Conservation (phyloP, 2,888 invertebrate genomes). For the Drosophila falleni region DNA sequence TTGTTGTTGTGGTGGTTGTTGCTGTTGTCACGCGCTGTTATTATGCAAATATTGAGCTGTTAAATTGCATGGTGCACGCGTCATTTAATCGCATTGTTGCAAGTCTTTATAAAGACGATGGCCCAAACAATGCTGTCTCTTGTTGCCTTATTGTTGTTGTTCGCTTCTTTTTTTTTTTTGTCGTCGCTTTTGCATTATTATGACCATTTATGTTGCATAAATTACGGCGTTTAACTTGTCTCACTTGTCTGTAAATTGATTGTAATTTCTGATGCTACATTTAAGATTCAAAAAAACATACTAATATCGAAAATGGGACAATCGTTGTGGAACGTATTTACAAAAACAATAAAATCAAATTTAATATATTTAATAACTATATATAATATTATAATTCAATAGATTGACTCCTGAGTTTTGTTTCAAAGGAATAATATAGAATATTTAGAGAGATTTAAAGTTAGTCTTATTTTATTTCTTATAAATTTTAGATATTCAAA, state of each 20-base stretch:
- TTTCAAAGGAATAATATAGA: too few relatives aligned
- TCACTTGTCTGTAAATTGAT: conserved; percentile 57
- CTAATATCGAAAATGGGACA: neutral
- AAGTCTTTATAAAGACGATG: conserved; percentile 47
- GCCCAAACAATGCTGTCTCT: conserved; percentile 31
- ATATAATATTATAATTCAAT: neutral
- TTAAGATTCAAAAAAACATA: neutral
- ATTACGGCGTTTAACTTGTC: conserved; percentile 72
- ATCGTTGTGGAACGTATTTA: neutral
- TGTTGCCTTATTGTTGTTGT: conserved; percentile 28
- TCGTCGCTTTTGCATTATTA: conserved; percentile 56
- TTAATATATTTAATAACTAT: neutral
- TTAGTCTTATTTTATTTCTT: neutral
- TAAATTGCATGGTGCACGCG: conserved; percentile 79
- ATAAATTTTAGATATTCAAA: too few relatives aligned
- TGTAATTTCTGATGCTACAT: conserved; percentile 11
- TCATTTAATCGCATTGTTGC: conserved; percentile 71
- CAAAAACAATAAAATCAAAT: neutral
- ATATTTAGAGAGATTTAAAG: neutral
- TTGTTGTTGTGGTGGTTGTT: conserved; percentile 35
- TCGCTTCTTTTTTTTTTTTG: conserved; percentile 25
- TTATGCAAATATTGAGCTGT: conserved; percentile 82
- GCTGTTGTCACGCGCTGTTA: conserved; percentile 78
- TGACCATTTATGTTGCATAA: conserved; percentile 79
- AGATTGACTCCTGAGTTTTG: too few relatives aligned